Evolutionary conservation across 2,113 vertebrate genomes (phyloP).

Genomic region (Muntiacus reevesi): DNA sequence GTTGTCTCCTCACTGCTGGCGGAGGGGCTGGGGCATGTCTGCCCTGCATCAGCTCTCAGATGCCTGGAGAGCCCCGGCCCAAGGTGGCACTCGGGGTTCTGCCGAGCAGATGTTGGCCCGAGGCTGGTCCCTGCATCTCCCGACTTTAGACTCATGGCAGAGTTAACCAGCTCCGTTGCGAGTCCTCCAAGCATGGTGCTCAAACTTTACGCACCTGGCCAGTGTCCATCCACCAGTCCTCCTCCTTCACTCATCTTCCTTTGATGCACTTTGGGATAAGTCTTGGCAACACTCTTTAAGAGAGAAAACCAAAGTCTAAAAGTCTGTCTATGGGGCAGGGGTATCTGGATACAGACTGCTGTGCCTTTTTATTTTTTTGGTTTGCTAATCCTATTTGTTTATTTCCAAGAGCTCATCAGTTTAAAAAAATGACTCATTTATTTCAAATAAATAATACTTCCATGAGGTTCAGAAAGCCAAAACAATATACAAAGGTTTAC

Average conservation of each 20-base stretch:
- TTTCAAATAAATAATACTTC: conserved; percentile 22
- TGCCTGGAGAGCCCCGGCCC: not conserved
- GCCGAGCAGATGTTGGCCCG: not conserved
- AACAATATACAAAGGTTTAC: not conserved
- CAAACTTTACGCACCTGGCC: not conserved
- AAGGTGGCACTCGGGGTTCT: not conserved
- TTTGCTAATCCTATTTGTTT: not conserved
- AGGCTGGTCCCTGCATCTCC: too few species aligned
- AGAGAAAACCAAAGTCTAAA: not conserved
- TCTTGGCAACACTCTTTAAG: not conserved
- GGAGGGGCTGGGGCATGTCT: not conserved
- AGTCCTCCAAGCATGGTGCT: not conserved
- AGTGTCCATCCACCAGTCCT: not conserved
- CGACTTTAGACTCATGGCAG: not conserved
- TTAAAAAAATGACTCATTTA: not conserved
- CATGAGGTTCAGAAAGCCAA: not conserved
- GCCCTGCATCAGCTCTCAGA: rapidly evolving
- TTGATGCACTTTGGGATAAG: not conserved
- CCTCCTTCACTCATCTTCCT: not conserved
- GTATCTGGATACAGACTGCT: not conserved
- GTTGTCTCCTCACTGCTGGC: not conserved
- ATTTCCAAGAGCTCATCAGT: not conserved
- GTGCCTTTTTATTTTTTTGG: not conserved
- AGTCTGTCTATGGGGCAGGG: not conserved
- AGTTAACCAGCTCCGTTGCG: rapidly evolving